phyloP scores from a whole-genome alignment of 2,888 invertebrate genomes.

The Eledone cirrhosa region DNA sequence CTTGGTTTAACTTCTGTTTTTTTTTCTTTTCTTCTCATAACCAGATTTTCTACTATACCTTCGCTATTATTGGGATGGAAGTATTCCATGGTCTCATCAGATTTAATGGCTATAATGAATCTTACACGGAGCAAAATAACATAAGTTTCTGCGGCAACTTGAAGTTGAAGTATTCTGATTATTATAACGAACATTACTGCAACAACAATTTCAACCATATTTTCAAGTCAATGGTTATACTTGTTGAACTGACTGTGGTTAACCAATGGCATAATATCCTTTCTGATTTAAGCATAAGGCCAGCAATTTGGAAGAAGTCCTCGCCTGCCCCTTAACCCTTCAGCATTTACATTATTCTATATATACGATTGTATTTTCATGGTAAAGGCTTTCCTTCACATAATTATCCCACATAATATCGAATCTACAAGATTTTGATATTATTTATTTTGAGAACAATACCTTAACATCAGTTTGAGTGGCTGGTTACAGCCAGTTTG shows the following conservation, averaged over 20 bases:
- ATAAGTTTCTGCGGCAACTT: constrained; percentile 61
- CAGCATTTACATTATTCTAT: too few species aligned
- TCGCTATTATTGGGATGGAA: constrained; percentile 69
- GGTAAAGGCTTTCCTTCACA: too few species aligned
- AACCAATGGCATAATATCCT: constrained; percentile 70
- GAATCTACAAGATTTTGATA: too few species aligned
- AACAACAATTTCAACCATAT: constrained; percentile 69
- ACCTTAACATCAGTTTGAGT: too few species aligned
- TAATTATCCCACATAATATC: too few species aligned
- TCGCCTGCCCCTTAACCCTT: too few species aligned
- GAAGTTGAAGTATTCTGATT: constrained; percentile 62
- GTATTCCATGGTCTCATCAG: constrained; percentile 63
- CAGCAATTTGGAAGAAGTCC: too few species aligned
- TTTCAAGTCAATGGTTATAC: constrained; percentile 65
- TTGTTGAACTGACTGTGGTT: constrained; percentile 69
- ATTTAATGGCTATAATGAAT: constrained; percentile 56
- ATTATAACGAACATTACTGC: constrained; percentile 66
- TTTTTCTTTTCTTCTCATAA: too few species aligned
- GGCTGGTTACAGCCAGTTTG: too few species aligned
- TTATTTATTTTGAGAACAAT: too few species aligned
- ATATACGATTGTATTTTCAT: too few species aligned
- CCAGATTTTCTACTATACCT: constrained; percentile 68
- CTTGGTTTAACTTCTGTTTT: too few species aligned
- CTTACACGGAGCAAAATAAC: constrained; percentile 29
- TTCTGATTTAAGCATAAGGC: constrained; percentile 38